These are phyloP conservation scores for Motacilla alba DNA, from an alignment of 2,113 vertebrate species.

Conservation along the genomic window DNA sequence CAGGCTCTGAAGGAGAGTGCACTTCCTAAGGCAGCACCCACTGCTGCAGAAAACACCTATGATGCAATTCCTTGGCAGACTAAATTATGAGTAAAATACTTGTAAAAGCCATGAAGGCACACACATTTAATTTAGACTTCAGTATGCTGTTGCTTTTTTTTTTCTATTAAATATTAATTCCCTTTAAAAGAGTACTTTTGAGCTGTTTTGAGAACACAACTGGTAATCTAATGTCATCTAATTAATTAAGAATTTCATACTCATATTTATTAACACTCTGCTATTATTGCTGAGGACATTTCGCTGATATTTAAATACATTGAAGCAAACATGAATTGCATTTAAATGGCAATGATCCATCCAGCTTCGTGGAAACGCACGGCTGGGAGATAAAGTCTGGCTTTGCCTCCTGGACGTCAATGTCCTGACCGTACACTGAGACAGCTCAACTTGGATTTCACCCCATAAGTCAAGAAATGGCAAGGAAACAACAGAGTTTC, in stretches of 20 bases:
- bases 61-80: not conserved
- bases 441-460: not conserved
- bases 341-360: not conserved
- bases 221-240: constrained; percentile 1
- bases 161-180: constrained; percentile 31
- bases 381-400: not conserved
- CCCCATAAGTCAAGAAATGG: not conserved
- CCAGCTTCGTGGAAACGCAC: not conserved
- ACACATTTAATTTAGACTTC: constrained; percentile 22
- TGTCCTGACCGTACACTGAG: not conserved
- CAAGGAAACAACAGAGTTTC: not conserved
- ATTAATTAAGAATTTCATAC: constrained; percentile 53
- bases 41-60: not conserved
- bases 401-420: not conserved
- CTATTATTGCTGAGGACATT: not conserved
- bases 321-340: not conserved
- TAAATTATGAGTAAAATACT: not conserved
- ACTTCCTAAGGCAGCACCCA: not conserved
- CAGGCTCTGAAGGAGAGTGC: not conserved
- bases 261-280: constrained; percentile 25
- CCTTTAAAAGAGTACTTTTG: constrained; percentile 40
- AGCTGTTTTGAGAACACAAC: constrained; percentile 30
- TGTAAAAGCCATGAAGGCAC: not conserved
- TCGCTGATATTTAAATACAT: not conserved
- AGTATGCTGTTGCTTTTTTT: not conserved